Percentiles rank a stretch among this genome's conserved stretches.
Evolutionary conservation across 2,797 vertebrate genomes (phyloP).

Genomic region (Ceryle rudis): DNA sequence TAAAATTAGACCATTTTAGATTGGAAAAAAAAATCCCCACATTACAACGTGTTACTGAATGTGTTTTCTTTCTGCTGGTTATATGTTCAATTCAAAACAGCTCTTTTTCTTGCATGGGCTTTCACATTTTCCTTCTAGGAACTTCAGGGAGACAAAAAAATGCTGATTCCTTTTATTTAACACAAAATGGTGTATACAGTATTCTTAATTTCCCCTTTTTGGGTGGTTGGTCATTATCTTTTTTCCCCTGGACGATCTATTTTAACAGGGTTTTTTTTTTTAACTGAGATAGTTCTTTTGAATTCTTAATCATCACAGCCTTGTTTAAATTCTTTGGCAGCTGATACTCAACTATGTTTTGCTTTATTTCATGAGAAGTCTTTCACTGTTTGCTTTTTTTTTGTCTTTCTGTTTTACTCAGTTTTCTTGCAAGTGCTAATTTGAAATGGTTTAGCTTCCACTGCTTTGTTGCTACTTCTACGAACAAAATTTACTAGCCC

Average conservation of each 20-base stretch:
- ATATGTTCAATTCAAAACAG: neutral
- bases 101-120: neutral
- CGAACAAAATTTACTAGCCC: neutral
- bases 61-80: neutral
- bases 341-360: neutral
- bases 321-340: neutral
- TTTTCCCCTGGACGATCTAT: fast-evolving
- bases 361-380: neutral
- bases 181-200: neutral
- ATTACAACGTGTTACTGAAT: neutral
- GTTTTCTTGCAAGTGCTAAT: neutral
- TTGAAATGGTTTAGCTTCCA: neutral
- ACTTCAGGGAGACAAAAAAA: neutral
- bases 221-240: no score
- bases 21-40: neutral
- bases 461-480: neutral
- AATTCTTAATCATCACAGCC: neutral
- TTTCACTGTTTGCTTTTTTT: neutral
- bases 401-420: neutral
- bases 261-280: neutral
- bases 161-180: neutral
- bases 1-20: neutral
- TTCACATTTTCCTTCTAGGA: neutral
- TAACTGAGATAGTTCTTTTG: neutral
- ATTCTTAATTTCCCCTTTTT: neutral